These are phyloP conservation scores for Aldabrachelys gigantea DNA, from an alignment of 2,113 vertebrate species.

Conservation along the genomic window DNA sequence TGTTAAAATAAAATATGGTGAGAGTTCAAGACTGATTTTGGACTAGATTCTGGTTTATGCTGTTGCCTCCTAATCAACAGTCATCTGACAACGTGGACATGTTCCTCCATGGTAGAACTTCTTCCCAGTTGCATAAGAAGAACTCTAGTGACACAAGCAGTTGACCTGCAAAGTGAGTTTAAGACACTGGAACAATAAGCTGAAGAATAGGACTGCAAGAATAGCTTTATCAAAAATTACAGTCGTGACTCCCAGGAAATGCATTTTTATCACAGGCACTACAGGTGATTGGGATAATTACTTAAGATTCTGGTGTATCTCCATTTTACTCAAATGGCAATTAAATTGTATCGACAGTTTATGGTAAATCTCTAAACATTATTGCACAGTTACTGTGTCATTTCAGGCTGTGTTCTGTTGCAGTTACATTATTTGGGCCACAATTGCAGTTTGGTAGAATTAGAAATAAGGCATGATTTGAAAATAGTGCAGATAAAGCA, in stretches of 20 bases:
- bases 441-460: slow-evolving; percentile 63
- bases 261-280: slow-evolving; percentile 33
- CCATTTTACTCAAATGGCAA: slow-evolving; percentile 52
- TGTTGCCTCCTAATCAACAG: slow-evolving; percentile 49
- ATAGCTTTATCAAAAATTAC: slow-evolving; percentile 31
- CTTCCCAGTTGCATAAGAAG: slow-evolving; percentile 21
- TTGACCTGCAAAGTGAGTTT: background rate
- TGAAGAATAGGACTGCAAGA: slow-evolving; percentile 44
- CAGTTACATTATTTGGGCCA: slow-evolving; percentile 68
- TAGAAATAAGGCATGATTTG: slow-evolving; percentile 4
- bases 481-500: background rate
- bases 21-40: background rate
- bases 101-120: slow-evolving; percentile 35
- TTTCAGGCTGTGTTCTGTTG: slow-evolving; percentile 65
- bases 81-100: slow-evolving; percentile 37
- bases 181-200: background rate
- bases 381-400: slow-evolving; percentile 62
- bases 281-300: background rate
- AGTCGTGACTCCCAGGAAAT: background rate
- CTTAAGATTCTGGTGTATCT: slow-evolving; percentile 21
- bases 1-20: background rate
- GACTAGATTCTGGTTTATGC: background rate
- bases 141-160: slow-evolving; percentile 13
- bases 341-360: slow-evolving; percentile 46
- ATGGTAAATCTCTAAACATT: slow-evolving; percentile 70